phyloP scores from a whole-genome alignment of 2,888 invertebrate genomes.

The Pachycephus smyrnensis region DNA sequence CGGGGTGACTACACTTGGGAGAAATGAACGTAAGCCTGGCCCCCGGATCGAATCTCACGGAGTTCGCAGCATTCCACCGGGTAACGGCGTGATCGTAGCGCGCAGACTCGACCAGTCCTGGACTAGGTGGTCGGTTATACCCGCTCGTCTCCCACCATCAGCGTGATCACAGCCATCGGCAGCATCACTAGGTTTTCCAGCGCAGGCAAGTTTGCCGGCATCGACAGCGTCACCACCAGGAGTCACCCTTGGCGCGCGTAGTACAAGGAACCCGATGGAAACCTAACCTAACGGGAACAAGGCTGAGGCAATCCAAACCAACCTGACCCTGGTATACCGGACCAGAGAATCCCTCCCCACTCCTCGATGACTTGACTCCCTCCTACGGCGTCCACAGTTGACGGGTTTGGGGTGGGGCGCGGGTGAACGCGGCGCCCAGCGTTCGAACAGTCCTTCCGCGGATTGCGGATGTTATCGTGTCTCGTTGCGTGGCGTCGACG shows the following conservation, averaged over 20 bases:
- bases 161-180: neutral
- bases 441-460: constrained; percentile 56
- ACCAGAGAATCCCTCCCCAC: constrained; percentile 18
- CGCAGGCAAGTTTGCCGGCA: neutral
- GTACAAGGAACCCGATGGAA: constrained; percentile 6
- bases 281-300: constrained; percentile 25
- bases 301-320: constrained; percentile 24
- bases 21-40: neutral
- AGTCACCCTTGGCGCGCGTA: neutral
- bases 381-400: constrained; percentile 14
- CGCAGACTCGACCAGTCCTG: constrained; percentile 48
- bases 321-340: constrained; percentile 2
- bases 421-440: constrained; percentile 28
- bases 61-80: neutral
- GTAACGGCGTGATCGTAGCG: constrained; percentile 21
- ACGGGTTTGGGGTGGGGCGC: constrained; percentile 18
- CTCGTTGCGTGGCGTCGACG: constrained; percentile 28
- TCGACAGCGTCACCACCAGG: neutral
- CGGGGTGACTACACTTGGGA: neutral
- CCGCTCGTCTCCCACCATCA: constrained; percentile 3
- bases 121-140: constrained; percentile 32
- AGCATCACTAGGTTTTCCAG: neutral
- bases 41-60: neutral
- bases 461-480: constrained; percentile 45
- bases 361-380: constrained; percentile 11